These are phyloP conservation scores for Eristalinus aeneus DNA, from an alignment of 2,888 invertebrate species.

Conservation along the genomic window DNA sequence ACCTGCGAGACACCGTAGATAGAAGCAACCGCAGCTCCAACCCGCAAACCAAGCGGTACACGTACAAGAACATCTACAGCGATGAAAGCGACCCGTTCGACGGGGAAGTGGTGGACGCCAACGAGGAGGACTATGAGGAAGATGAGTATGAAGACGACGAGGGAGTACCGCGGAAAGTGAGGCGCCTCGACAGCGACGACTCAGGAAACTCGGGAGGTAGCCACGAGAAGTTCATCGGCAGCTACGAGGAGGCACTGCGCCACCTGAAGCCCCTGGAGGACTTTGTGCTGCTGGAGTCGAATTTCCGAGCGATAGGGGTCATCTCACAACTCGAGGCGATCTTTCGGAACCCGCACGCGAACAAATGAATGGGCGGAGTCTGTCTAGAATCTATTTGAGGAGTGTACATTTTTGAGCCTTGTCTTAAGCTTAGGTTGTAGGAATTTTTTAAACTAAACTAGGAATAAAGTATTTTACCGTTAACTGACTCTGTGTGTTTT, in stretches of 20 bases:
- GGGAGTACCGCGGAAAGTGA: conserved; percentile 17
- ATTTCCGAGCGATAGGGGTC: conserved; percentile 77
- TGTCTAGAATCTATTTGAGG: background rate
- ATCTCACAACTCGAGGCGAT: conserved; percentile 75
- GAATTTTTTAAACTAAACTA: background rate
- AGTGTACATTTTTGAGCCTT: background rate
- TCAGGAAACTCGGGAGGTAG: background rate
- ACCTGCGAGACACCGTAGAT: background rate
- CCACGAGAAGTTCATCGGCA: conserved; percentile 26
- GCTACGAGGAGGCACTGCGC: conserved; percentile 72
- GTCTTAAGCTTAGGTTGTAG: background rate
- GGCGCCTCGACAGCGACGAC: background rate
- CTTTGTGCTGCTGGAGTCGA: conserved; percentile 76
- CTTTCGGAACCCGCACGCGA: conserved; percentile 72
- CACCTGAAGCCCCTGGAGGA: conserved; percentile 76
- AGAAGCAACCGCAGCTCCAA: conserved; percentile 1
- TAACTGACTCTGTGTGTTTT: background rate
- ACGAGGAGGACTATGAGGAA: conserved; percentile 58
- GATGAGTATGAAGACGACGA: conserved; percentile 47
- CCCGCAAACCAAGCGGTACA: conserved; percentile 6
- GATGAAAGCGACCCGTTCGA: conserved; percentile 38
- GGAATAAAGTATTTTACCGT: background rate
- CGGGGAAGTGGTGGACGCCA: conserved; percentile 28
- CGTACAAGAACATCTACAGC: conserved; percentile 38
- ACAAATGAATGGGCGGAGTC: background rate